phyloP scores from a whole-genome alignment of 2,888 invertebrate species.

The Ecdyonurus torrentis region DNA sequence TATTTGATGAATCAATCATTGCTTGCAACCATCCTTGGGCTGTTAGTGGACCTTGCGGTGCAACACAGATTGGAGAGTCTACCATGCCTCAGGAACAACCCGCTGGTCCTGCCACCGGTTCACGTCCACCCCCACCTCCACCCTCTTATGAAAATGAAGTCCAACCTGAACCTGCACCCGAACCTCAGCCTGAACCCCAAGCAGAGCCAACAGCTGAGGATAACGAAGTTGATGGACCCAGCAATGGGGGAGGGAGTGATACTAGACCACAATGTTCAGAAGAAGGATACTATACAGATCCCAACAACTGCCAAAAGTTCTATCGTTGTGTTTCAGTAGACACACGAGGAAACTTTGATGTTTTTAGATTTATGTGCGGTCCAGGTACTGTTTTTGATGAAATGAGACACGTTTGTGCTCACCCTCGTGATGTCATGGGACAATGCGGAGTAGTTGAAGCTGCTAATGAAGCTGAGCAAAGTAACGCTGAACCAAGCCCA shows the following conservation, averaged over 20 bases:
- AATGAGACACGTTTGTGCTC: slow-evolving; percentile 46
- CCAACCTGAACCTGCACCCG: background rate
- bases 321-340: slow-evolving; percentile 12
- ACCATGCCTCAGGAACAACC: background rate
- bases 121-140: background rate
- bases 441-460: background rate
- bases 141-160: background rate
- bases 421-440: slow-evolving; percentile 26
- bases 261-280: slow-evolving; percentile 5
- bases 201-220: background rate
- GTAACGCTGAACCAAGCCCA: background rate
- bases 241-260: background rate
- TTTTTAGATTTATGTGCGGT: slow-evolving; percentile 44
- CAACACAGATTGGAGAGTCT: background rate
- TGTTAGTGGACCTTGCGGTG: slow-evolving; percentile 22
- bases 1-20: slow-evolving; percentile 47
- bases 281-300: slow-evolving; percentile 13
- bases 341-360: background rate
- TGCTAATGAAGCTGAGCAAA: background rate
- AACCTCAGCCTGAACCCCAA: background rate
- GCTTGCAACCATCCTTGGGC: slow-evolving; percentile 42
- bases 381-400: slow-evolving; percentile 60
- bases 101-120: slow-evolving; percentile 2
- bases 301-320: slow-evolving; percentile 13
- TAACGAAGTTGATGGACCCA: background rate